Percentiles rank a stretch among this genome's conserved stretches.
These are phyloP conservation scores for Apotomis capreana DNA, from an alignment of 2,888 invertebrate species.

Conservation along the genomic window DNA sequence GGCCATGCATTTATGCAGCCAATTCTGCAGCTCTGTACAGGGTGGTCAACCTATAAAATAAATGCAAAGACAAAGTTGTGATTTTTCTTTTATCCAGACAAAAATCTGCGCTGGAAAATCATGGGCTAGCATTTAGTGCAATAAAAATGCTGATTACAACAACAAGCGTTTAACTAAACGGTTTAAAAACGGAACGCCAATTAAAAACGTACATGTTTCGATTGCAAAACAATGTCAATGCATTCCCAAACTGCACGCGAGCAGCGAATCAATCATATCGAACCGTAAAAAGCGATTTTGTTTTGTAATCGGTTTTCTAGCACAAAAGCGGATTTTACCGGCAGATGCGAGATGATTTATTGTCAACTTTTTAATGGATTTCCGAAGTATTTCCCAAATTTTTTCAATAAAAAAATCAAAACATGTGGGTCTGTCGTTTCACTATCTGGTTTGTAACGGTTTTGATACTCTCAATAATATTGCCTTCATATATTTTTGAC, in stretches of 20 bases:
- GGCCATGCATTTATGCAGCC: too few species aligned
- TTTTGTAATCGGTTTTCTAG: conserved; percentile 50
- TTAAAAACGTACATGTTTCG: conserved; percentile 18
- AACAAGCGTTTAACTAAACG: conserved; percentile 12
- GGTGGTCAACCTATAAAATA: too few species aligned
- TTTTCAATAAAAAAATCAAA: conserved; percentile 69
- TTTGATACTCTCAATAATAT: conserved; percentile 52
- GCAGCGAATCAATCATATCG: conserved; percentile 55
- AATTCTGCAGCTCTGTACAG: too few species aligned
- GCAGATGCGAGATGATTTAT: conserved; percentile 80
- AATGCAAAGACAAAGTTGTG: too few species aligned
- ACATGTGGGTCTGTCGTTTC: conserved; percentile 69
- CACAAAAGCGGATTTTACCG: conserved; percentile 38
- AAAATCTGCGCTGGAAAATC: background rate
- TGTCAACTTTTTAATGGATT: conserved; percentile 76
- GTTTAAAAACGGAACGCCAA: conserved; percentile 30
- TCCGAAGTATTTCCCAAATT: conserved; percentile 69
- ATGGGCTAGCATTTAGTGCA: too few species aligned
- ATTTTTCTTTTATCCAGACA: too few species aligned
- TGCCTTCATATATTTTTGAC: too few species aligned
- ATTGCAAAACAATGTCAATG: conserved; percentile 38
- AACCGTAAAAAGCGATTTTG: conserved; percentile 50
- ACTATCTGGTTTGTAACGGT: conserved; percentile 52
- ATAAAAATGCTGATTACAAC: conserved; percentile 17
- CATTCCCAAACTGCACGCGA: conserved; percentile 46